A percentile compares a stretch with the other conserved stretches of the same genome.
Conservation (phyloP, 2,797 vertebrate genomes). For the Neostethus bicornis region DNA sequence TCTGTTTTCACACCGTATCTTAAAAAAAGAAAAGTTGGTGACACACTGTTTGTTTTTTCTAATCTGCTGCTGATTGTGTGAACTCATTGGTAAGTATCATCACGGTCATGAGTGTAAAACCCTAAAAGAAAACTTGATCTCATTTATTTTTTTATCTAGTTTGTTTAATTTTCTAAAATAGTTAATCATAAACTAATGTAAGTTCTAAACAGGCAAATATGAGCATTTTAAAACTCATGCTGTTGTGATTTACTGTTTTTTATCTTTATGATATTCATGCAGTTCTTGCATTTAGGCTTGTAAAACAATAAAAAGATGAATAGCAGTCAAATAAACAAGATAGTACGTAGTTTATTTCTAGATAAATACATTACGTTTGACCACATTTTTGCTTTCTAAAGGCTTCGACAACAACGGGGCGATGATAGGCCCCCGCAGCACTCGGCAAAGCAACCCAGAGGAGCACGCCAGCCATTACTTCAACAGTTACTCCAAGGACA, state of each 20-base stretch:
- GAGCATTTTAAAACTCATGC: no score
- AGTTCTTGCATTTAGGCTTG: not conserved
- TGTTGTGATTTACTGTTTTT: no score
- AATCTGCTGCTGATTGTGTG: constrained; percentile 82
- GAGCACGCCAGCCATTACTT: constrained; percentile 97
- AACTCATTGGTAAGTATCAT: constrained; percentile 87
- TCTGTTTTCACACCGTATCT: not conserved
- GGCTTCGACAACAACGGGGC: constrained; percentile 96
- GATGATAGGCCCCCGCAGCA: constrained; percentile 92
- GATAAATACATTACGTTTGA: constrained; percentile 6
- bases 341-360: not conserved
- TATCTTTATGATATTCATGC: no score
- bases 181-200: no score
- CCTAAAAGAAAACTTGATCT: no score
- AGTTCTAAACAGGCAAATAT: no score
- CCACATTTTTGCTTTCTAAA: constrained; percentile 56
- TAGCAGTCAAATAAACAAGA: not conserved
- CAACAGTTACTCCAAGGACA: constrained; percentile 95
- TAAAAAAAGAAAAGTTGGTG: constrained; percentile 19
- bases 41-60: constrained; percentile 70
- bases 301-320: not conserved
- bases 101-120: constrained; percentile 30
- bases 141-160: no score
- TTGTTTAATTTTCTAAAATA: no score
- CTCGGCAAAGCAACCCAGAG: constrained; percentile 94